Evolutionary conservation across 2,113 vertebrate species (phyloP).

Genomic region (Phainopepla nitens): DNA sequence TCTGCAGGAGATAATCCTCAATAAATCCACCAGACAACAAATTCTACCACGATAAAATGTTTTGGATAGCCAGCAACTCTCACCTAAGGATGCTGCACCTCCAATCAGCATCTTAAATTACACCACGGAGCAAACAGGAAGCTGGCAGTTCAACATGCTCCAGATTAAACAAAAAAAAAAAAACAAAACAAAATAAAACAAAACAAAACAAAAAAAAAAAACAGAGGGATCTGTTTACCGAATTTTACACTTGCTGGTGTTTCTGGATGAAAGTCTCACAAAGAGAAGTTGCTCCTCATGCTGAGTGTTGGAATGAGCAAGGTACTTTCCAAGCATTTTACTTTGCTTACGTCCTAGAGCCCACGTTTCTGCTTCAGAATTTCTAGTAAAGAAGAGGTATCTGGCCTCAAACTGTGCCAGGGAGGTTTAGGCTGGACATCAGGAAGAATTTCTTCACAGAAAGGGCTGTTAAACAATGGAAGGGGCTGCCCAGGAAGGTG

Average conservation of each 20-base stretch:
- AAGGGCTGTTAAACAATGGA: not conserved
- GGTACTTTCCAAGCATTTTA: not conserved
- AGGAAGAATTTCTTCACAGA: not conserved
- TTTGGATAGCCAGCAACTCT: not conserved
- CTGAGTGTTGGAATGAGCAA: not conserved
- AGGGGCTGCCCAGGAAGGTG: not conserved
- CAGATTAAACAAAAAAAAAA: not conserved
- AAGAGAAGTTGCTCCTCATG: not conserved
- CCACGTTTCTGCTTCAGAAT: not conserved
- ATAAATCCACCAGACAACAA: not conserved
- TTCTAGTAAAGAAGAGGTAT: not conserved
- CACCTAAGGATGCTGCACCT: not conserved
- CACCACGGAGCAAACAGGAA: not conserved
- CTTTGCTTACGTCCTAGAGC: not conserved
- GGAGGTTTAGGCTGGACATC: not conserved
- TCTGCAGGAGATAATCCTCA: not conserved
- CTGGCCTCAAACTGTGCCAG: not conserved
- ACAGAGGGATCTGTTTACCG: accelerated
- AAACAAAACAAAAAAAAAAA: not conserved
- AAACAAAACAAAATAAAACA: too few species aligned
- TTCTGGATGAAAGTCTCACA: not conserved
- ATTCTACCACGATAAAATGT: not conserved
- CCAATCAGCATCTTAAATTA: not conserved
- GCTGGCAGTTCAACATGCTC: not conserved
- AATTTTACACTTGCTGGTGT: not conserved